Evolutionary conservation across 1,140 invertebrate genomes (phyloP).

Genomic region (Nasonia giraulti): DNA sequence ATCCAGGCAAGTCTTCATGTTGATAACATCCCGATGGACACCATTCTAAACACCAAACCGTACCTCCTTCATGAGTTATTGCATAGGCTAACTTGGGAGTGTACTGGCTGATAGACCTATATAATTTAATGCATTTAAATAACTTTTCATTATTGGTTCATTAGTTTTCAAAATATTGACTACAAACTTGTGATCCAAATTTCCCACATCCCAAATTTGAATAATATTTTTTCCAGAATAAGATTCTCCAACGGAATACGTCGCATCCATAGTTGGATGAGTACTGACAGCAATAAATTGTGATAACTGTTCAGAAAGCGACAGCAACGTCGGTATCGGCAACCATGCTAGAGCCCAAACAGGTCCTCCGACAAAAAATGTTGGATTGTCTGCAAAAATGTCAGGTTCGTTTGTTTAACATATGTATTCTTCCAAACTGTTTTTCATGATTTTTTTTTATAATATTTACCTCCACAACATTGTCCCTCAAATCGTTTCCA

Average conservation of each 20-base stretch:
- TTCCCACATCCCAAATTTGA: conserved; percentile 78
- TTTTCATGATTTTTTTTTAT: conserved; percentile 18
- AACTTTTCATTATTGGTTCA: conserved; percentile 33
- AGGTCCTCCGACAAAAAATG: conserved; percentile 79
- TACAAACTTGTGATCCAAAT: conserved; percentile 67
- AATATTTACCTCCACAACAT: conserved; percentile 59
- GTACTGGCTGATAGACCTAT: not conserved
- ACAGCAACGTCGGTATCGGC: conserved; percentile 71
- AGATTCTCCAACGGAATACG: conserved; percentile 64
- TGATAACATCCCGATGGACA: conserved; percentile 83
- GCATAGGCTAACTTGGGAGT: conserved; percentile 72
- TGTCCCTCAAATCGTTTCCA: conserved; percentile 72
- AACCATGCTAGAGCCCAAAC: conserved; percentile 78
- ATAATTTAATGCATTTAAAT: conserved; percentile 15
- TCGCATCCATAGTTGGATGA: conserved; percentile 70
- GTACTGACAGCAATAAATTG: conserved; percentile 77
- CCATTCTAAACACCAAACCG: conserved; percentile 83
- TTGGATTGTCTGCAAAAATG: conserved; percentile 64
- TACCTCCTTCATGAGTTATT: conserved; percentile 80
- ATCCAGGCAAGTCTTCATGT: conserved; percentile 59
- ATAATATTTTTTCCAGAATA: conserved; percentile 73
- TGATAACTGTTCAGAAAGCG: conserved; percentile 56
- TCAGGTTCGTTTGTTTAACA: conserved; percentile 8
- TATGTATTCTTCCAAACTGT: conserved; percentile 42
- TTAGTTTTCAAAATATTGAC: not conserved